phyloP scores from a whole-genome alignment of 2,113 vertebrate genomes.

The Epinephelus lanceolatus region DNA sequence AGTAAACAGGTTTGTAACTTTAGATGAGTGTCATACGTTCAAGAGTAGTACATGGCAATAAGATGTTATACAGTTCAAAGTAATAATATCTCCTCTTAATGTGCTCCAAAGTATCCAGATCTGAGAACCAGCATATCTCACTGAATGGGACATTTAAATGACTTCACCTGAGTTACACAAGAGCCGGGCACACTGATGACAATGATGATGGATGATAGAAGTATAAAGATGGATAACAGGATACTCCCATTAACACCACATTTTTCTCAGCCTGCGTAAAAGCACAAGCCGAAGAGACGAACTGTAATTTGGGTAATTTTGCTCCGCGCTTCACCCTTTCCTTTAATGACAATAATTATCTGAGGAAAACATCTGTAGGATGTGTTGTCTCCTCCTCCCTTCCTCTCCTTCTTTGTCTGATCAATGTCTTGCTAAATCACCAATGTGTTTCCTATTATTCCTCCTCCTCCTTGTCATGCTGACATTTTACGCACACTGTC shows the following conservation, averaged over 20 bases:
- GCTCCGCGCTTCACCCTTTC: conserved; percentile 38
- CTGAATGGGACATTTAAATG: conserved; percentile 30
- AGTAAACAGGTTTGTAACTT: too few species aligned
- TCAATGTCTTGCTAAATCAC: conserved; percentile 47
- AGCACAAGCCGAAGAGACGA: conserved; percentile 41
- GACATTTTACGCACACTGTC: neutral
- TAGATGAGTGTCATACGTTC: too few species aligned
- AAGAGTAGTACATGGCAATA: neutral
- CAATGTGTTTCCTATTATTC: neutral
- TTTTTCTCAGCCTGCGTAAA: conserved; percentile 34
- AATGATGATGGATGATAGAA: conserved; percentile 37
- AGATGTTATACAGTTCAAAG: neutral
- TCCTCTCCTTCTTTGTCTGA: conserved; percentile 43
- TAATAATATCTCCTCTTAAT: neutral
- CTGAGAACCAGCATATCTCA: neutral
- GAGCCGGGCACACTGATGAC: conserved; percentile 11
- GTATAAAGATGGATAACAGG: conserved; percentile 48
- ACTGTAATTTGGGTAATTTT: conserved; percentile 71
- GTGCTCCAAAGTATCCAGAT: conserved; percentile 1
- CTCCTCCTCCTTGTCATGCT: conserved; percentile 2
- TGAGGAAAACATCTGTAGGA: conserved; percentile 67
- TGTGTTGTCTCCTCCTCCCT: conserved; percentile 22
- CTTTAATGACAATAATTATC: conserved; percentile 77
- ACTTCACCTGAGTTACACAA: conserved; percentile 32
- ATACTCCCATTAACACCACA: conserved; percentile 42